Conservation (phyloP, 2,797 vertebrate species). For the Hoplostethus mediterraneus region DNA sequence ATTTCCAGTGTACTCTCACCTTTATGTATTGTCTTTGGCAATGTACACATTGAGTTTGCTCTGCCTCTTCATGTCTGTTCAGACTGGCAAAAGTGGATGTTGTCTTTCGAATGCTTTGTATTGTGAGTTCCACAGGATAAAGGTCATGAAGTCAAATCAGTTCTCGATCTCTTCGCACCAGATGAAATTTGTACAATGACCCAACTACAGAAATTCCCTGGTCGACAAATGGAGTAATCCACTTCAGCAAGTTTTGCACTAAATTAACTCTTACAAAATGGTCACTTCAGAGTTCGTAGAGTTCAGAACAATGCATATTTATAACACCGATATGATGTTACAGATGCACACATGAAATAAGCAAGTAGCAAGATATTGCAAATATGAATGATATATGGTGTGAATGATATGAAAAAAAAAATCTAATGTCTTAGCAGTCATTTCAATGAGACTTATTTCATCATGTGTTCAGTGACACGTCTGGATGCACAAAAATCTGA, state of each 20-base stretch:
- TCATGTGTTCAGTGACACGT: too few species aligned
- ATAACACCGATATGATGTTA: too few species aligned
- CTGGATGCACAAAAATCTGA: not conserved
- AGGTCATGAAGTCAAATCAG: not conserved
- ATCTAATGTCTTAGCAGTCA: too few species aligned
- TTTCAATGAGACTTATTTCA: too few species aligned
- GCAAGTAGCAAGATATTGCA: too few species aligned
- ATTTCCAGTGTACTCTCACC: not conserved
- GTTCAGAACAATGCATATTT: too few species aligned
- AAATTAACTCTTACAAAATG: not conserved
- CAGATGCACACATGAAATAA: not conserved
- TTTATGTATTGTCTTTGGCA: too few species aligned
- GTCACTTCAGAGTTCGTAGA: not conserved
- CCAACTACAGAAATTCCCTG: not conserved
- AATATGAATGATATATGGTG: not conserved
- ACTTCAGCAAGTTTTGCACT: not conserved
- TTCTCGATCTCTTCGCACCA: not conserved
- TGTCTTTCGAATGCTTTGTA: too few species aligned
- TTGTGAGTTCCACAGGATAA: not conserved
- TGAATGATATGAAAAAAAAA: not conserved
- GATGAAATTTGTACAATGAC: not conserved
- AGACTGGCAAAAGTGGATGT: not conserved
- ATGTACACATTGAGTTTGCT: too few species aligned
- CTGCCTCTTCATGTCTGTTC: not conserved
- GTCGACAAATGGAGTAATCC: too few species aligned